Percentiles rank a stretch among this genome's conserved stretches.
Conservation (phyloP, 2,797 vertebrate species). For the Mastacembelus armatus region DNA sequence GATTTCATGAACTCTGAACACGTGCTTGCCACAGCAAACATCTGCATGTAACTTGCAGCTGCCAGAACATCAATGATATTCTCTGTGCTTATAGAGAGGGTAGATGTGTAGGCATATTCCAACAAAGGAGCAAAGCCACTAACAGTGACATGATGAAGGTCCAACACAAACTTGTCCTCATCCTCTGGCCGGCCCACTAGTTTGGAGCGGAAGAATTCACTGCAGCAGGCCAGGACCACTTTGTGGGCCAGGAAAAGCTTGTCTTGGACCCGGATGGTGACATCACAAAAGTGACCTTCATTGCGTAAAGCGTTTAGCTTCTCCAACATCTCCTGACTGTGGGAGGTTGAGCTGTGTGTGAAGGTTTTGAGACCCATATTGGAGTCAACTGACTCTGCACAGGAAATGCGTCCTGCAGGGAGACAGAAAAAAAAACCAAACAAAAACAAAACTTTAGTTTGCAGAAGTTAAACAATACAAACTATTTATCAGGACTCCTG, state of each 20-base stretch:
- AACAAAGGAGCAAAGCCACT: conserved; percentile 95
- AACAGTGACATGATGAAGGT: conserved; percentile 94
- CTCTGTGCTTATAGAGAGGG: conserved; percentile 97
- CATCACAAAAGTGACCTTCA: conserved; percentile 94
- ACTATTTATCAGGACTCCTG: not conserved
- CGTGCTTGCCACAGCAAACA: conserved; percentile 98
- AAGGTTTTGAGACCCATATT: conserved; percentile 88
- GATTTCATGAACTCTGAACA: conserved; percentile 99
- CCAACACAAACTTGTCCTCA: conserved; percentile 91
- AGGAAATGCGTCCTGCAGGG: conserved; percentile 56
- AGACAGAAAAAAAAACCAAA: conserved; percentile 9
- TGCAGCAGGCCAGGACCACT: conserved; percentile 98
- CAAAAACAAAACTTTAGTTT: not conserved
- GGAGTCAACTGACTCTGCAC: conserved; percentile 39
- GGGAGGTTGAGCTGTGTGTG: conserved; percentile 90
- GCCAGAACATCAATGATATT: conserved; percentile 98
- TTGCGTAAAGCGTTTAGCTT: conserved; percentile 93
- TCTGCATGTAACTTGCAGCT: conserved; percentile 95
- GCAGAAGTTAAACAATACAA: not conserved
- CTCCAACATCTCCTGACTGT: conserved; percentile 95
- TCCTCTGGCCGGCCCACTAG: conserved; percentile 92
- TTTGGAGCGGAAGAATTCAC: conserved; percentile 96
- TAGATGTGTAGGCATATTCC: conserved; percentile 98
- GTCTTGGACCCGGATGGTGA: conserved; percentile 98
- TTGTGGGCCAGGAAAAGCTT: conserved; percentile 98